Conservation (phyloP, 2,797 vertebrate genomes). For the Phoebastria nigripes region DNA sequence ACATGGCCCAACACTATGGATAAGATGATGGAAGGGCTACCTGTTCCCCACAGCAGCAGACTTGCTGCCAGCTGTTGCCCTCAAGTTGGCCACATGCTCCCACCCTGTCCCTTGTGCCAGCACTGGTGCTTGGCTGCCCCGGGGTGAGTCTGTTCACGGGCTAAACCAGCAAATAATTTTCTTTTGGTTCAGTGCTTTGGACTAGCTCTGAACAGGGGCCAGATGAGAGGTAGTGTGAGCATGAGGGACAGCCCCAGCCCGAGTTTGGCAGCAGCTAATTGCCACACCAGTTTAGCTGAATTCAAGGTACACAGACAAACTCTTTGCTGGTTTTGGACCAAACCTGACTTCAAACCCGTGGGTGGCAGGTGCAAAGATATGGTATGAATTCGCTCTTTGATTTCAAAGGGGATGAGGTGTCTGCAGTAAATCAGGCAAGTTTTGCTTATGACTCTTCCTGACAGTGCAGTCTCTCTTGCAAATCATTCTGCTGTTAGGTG, state of each 20-base stretch:
- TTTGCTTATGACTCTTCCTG: neutral
- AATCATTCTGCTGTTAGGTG: neutral
- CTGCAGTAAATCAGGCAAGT: neutral
- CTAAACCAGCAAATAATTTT: neutral
- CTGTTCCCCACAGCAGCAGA: neutral
- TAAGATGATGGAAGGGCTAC: neutral
- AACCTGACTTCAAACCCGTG: neutral
- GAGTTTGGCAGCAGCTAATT: neutral
- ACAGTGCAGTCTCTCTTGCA: neutral
- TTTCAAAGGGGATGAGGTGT: neutral
- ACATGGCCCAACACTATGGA: neutral
- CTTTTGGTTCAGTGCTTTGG: neutral
- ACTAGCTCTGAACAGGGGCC: neutral
- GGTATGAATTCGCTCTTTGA: accelerated
- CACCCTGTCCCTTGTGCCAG: neutral
- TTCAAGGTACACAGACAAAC: neutral
- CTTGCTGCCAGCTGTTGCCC: neutral
- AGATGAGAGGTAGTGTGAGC: neutral
- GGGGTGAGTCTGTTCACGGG: neutral
- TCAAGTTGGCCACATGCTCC: neutral
- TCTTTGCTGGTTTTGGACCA: neutral
- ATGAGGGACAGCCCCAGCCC: neutral
- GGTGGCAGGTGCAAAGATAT: neutral
- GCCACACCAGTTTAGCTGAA: neutral
- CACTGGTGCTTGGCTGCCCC: neutral